phyloP scores from a whole-genome alignment of 2,797 vertebrate genomes.

The Heterohyrax brucei region DNA sequence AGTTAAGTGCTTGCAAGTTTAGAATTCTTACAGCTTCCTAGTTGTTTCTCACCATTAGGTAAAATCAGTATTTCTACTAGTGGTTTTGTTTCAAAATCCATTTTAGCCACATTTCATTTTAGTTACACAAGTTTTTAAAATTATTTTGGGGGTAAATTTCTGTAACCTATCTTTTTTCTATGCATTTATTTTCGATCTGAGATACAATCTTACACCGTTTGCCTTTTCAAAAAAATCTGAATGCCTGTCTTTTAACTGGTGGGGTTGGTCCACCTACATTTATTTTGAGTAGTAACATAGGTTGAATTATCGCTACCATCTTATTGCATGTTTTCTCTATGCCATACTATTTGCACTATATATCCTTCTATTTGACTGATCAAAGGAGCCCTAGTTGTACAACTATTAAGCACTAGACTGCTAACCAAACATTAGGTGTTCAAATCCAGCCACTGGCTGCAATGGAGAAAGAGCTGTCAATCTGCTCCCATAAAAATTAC shows the following conservation, averaged over 20 bases:
- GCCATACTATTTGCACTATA: background rate
- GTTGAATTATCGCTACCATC: background rate
- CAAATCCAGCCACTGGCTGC: too few relatives aligned
- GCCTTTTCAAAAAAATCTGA: background rate
- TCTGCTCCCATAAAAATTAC: too few relatives aligned
- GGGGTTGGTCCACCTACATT: background rate
- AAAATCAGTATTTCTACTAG: background rate
- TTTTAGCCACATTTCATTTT: conserved; percentile 20
- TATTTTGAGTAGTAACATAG: background rate
- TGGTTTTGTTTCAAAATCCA: conserved; percentile 31
- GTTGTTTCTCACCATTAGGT: background rate
- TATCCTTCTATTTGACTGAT: background rate
- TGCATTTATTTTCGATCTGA: background rate
- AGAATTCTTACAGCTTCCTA: background rate
- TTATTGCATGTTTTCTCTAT: conserved; percentile 15
- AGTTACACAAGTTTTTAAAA: background rate
- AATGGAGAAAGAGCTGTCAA: too few relatives aligned
- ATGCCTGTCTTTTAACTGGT: background rate
- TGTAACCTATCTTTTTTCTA: background rate
- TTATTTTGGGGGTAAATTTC: background rate
- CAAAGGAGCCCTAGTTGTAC: background rate
- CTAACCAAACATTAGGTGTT: too few relatives aligned
- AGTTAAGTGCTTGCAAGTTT: background rate
- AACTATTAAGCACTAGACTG: too few relatives aligned
- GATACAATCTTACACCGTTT: background rate